These are phyloP conservation scores for Prochilodus magdalenae DNA, from an alignment of 2,113 vertebrate species.

Conservation along the genomic window DNA sequence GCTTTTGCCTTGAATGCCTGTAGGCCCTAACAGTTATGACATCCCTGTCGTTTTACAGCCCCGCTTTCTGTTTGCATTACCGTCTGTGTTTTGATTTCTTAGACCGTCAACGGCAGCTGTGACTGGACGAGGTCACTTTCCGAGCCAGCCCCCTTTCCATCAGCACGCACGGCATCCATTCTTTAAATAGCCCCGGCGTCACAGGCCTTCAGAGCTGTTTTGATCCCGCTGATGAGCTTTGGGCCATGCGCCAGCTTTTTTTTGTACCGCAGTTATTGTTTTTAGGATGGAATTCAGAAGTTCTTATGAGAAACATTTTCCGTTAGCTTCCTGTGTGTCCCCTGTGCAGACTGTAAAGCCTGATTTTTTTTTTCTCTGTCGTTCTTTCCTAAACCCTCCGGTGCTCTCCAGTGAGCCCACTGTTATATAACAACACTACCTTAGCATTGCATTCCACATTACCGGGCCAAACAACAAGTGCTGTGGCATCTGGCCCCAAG, in stretches of 20 bases:
- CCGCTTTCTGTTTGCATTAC: conserved; percentile 58
- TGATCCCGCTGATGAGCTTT: conserved; percentile 4
- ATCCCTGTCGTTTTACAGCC: conserved; percentile 43
- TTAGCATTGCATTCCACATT: too few relatives aligned
- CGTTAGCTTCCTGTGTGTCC: background rate
- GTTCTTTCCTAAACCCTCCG: too few relatives aligned
- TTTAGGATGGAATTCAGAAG: background rate
- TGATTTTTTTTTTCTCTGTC: background rate
- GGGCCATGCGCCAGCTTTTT: conserved; percentile 4
- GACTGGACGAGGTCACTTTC: conserved; percentile 37
- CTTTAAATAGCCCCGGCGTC: conserved; percentile 20
- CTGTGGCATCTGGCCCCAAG: too few relatives aligned
- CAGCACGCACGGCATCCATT: conserved; percentile 26
- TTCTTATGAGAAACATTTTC: conserved; percentile 9
- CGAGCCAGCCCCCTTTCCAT: conserved; percentile 28
- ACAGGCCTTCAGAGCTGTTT: conserved; percentile 35
- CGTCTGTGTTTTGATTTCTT: conserved; percentile 52
- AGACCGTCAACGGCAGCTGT: conserved; percentile 56
- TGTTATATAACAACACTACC: too few relatives aligned
- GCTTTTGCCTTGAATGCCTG: conserved; percentile 11
- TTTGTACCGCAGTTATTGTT: conserved; percentile 37
- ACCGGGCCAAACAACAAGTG: too few relatives aligned
- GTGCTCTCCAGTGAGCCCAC: too few relatives aligned
- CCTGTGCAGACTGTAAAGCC: background rate
- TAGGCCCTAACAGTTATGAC: conserved; percentile 36